Evolutionary conservation across 2,797 vertebrate species (phyloP).

Genomic region (Pitangus sulphuratus): DNA sequence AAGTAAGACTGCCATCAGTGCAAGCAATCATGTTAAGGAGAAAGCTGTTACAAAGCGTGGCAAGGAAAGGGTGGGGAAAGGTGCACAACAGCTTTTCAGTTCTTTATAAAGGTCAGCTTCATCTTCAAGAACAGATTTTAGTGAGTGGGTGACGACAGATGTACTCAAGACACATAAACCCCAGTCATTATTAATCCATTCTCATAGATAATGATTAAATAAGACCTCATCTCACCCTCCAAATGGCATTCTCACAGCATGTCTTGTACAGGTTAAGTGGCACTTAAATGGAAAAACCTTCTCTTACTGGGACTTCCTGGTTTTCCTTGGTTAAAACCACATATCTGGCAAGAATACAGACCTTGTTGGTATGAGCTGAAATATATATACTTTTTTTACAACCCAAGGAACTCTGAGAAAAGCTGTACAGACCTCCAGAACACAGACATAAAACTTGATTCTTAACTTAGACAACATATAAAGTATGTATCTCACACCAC

Average conservation of each 20-base stretch:
- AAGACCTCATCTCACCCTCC: background rate
- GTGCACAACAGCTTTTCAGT: background rate
- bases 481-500: rapidly evolving
- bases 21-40: background rate
- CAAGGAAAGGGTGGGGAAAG: background rate
- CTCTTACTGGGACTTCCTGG: background rate
- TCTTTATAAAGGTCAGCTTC: background rate
- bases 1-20: background rate
- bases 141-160: background rate
- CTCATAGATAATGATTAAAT: background rate
- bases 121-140: background rate
- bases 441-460: background rate
- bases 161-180: background rate
- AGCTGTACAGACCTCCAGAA: background rate
- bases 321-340: background rate
- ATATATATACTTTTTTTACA: background rate
- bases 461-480: background rate
- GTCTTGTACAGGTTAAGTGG: background rate
- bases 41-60: background rate
- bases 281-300: background rate
- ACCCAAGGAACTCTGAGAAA: background rate
- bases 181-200: background rate
- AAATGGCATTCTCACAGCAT: background rate
- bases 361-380: background rate
- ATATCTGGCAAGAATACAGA: background rate